Evolutionary conservation across 2,888 invertebrate species (phyloP).

Genomic region (Drosophila borborema): DNA sequence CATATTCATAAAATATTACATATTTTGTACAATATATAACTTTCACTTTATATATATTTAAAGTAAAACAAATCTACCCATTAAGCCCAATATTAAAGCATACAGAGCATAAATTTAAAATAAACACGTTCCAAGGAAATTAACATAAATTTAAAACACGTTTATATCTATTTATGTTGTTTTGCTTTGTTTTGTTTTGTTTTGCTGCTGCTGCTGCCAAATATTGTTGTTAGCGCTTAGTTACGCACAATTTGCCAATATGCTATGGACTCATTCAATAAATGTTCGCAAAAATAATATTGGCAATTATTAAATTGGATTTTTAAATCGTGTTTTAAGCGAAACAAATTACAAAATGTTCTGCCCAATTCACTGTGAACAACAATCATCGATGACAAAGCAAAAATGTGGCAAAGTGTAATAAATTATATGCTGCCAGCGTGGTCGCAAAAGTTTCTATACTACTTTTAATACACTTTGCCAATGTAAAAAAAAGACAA

Average conservation of each 20-base stretch:
- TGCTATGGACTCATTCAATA: neutral
- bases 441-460: neutral
- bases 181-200: too few species aligned
- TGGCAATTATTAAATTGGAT: neutral
- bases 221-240: neutral
- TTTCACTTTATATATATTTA: too few species aligned
- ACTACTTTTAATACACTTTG: constrained; percentile 2
- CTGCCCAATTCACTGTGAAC: neutral
- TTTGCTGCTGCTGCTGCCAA: neutral
- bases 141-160: neutral
- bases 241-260: neutral
- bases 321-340: neutral
- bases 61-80: neutral
- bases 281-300: neutral
- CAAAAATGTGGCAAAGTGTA: constrained; percentile 2
- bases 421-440: constrained; percentile 6
- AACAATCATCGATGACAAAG: constrained; percentile 21
- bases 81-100: neutral
- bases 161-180: neutral
- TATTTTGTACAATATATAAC: too few species aligned
- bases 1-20: too few species aligned
- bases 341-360: neutral
- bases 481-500: neutral
- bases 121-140: neutral
- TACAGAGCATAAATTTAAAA: neutral